phyloP scores from a whole-genome alignment of 2,113 vertebrate species.

The Litocranius walleri region DNA sequence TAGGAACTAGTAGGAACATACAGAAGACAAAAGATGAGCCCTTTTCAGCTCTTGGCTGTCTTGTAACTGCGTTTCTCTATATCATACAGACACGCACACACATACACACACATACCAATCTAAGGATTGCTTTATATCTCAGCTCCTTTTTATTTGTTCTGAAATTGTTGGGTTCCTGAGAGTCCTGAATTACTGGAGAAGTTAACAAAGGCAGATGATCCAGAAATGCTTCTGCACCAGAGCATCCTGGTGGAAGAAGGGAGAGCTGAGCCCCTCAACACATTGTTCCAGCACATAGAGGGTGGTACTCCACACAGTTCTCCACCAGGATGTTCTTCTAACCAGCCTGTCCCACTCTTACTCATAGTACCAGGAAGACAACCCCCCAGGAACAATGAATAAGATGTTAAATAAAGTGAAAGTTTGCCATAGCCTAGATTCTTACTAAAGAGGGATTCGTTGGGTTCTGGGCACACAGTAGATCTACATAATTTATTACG shows the following conservation, averaged over 20 bases:
- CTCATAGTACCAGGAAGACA: background rate
- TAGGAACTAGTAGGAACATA: background rate
- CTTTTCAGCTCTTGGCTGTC: background rate
- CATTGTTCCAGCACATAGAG: background rate
- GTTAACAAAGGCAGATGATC: background rate
- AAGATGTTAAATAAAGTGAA: background rate
- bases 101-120: background rate
- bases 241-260: background rate
- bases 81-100: background rate
- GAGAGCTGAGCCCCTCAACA: background rate
- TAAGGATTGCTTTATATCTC: background rate
- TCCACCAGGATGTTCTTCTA: background rate
- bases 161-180: background rate
- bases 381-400: background rate
- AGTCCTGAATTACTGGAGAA: background rate
- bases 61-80: background rate
- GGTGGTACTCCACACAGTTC: background rate
- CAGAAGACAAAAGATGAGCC: background rate
- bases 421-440: background rate
- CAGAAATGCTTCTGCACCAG: background rate
- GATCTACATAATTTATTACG: background rate
- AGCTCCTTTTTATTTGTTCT: background rate
- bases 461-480: background rate
- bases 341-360: background rate
- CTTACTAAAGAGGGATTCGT: background rate